These are phyloP conservation scores for Dolichotis patagonum DNA, from an alignment of 2,113 vertebrate species.

Conservation along the genomic window DNA sequence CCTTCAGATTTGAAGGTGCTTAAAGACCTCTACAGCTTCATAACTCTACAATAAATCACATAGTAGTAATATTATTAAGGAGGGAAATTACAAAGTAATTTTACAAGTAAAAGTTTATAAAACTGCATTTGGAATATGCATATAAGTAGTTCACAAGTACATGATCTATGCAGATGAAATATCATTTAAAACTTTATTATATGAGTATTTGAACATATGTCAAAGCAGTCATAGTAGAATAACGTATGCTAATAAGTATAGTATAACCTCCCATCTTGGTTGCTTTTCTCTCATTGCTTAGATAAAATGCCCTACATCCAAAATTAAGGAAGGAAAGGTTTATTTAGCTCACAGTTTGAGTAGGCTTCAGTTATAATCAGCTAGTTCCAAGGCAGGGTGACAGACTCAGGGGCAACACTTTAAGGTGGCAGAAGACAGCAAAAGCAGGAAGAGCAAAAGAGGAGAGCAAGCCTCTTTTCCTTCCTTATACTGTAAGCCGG, in stretches of 20 bases:
- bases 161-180: not conserved
- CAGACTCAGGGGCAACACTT: too few species aligned
- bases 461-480: too few species aligned
- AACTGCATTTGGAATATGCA: not conserved
- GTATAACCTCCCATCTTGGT: not conserved
- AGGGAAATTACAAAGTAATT: not conserved
- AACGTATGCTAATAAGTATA: not conserved
- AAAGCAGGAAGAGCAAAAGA: too few species aligned
- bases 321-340: too few species aligned
- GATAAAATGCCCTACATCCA: too few species aligned
- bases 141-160: not conserved
- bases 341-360: too few species aligned
- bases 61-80: not conserved
- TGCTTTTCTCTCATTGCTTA: too few species aligned
- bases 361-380: too few species aligned
- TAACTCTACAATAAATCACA: not conserved
- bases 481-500: too few species aligned
- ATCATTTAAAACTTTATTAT: not conserved
- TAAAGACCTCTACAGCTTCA: not conserved
- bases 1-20: not conserved
- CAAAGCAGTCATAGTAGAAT: not conserved
- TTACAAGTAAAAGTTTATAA: not conserved
- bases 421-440: too few species aligned
- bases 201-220: not conserved
- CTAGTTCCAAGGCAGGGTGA: too few species aligned